Conservation (phyloP, 2,888 invertebrate species). For the Ferdinandea cuprea region DNA sequence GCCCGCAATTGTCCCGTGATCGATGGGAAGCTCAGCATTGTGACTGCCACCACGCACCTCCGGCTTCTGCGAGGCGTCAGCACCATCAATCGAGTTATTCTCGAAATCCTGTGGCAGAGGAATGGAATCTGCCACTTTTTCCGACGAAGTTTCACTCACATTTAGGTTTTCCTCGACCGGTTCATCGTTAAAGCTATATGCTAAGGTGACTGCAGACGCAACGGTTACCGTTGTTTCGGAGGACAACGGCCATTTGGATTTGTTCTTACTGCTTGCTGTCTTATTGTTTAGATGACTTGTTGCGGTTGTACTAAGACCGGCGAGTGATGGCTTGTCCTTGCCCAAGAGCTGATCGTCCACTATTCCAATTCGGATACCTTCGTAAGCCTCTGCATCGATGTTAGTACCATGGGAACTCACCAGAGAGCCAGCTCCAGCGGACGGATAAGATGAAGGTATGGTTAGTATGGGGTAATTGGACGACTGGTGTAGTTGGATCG, state of each 20-base stretch:
- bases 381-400: constrained; percentile 24
- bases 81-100: constrained; percentile 81
- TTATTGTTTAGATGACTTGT: constrained; percentile 77
- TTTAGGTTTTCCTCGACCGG: constrained; percentile 56
- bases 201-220: constrained; percentile 41
- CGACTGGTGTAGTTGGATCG: constrained; percentile 24
- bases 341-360: constrained; percentile 1
- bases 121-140: constrained; percentile 78
- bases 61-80: constrained; percentile 76
- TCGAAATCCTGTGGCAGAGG: constrained; percentile 81
- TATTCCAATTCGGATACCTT: not conserved
- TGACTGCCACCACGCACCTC: constrained; percentile 21
- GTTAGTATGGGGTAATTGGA: constrained; percentile 25
- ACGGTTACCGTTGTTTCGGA: constrained; percentile 75
- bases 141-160: constrained; percentile 78
- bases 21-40: constrained; percentile 7
- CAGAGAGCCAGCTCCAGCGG: constrained; percentile 32
- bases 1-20: constrained; percentile 24
- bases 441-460: constrained; percentile 51
- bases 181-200: constrained; percentile 47
- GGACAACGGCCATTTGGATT: constrained; percentile 80
- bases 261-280: constrained; percentile 79
- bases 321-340: constrained; percentile 79
- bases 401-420: constrained; percentile 20
- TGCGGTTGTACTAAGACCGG: constrained; percentile 77